These are phyloP conservation scores for Sebastes oblongus DNA, from an alignment of 2,797 vertebrate species.

Conservation along the genomic window DNA sequence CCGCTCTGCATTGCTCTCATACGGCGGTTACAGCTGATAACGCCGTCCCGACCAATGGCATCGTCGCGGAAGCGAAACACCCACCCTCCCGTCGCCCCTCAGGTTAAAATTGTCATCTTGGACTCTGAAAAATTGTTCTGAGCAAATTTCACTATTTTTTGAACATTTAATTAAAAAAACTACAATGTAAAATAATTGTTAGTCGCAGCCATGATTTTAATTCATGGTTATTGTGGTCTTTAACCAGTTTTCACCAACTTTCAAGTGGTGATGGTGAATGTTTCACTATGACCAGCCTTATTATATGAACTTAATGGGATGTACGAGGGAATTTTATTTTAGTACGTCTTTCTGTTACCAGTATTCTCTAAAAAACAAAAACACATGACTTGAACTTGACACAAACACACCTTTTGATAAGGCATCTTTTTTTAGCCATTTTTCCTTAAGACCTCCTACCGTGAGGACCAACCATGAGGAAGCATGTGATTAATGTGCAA, in stretches of 20 bases:
- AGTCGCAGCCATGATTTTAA: not conserved
- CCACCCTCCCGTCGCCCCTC: no score
- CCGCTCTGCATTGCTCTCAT: no score
- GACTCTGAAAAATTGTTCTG: not conserved
- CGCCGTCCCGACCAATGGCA: no score
- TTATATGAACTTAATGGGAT: not conserved
- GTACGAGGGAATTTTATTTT: not conserved
- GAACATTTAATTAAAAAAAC: not conserved
- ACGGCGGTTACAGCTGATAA: no score
- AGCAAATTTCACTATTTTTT: not conserved
- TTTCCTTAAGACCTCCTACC: not conserved
- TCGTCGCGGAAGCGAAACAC: no score
- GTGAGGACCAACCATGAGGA: conserved; percentile 32
- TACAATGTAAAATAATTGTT: not conserved
- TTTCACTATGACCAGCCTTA: not conserved
- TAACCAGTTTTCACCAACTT: not conserved
- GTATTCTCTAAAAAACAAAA: not conserved
- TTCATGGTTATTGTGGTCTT: not conserved
- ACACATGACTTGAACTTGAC: not conserved
- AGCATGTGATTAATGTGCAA: conserved; percentile 57
- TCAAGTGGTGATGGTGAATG: not conserved
- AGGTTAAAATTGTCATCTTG: not conserved
- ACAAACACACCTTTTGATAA: conserved; percentile 40
- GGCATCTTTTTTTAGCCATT: not conserved
- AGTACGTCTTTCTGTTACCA: not conserved